These are phyloP conservation scores for Pithys albifrons DNA, from an alignment of 2,113 vertebrate species.

Conservation along the genomic window DNA sequence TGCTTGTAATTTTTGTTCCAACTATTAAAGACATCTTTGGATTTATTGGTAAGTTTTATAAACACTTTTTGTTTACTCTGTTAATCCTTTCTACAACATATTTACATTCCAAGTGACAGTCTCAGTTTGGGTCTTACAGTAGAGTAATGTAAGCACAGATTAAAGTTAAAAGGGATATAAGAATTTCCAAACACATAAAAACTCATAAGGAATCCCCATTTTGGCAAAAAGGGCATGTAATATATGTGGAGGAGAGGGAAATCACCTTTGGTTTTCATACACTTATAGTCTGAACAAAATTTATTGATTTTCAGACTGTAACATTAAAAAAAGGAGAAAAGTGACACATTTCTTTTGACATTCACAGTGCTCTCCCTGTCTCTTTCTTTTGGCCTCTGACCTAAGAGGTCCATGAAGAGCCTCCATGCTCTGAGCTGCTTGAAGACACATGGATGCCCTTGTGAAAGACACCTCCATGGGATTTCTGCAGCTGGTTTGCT, in stretches of 20 bases:
- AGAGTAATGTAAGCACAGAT: not conserved
- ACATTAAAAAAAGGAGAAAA: not conserved
- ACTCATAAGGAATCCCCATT: not conserved
- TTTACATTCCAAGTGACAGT: not conserved
- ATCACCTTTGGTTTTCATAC: not conserved
- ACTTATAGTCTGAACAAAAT: not conserved
- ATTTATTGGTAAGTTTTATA: slow-evolving; percentile 89
- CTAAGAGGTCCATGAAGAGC: not conserved
- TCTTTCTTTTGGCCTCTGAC: not conserved
- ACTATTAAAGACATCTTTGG: slow-evolving; percentile 98
- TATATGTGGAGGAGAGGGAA: not conserved
- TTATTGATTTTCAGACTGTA: not conserved
- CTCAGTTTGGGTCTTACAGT: not conserved
- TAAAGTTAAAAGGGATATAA: not conserved
- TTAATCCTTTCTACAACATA: not conserved
- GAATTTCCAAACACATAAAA: not conserved
- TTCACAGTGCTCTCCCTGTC: not conserved
- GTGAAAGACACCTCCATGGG: not conserved
- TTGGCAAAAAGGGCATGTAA: not conserved
- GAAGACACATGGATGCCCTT: not conserved
- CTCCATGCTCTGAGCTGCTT: not conserved
- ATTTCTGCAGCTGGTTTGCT: not conserved
- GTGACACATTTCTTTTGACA: not conserved
- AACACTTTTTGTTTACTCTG: not conserved
- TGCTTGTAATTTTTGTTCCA: slow-evolving; percentile 95